These are phyloP conservation scores for Natrix natrix DNA, from an alignment of 2,797 vertebrate genomes.

Conservation along the genomic window DNA sequence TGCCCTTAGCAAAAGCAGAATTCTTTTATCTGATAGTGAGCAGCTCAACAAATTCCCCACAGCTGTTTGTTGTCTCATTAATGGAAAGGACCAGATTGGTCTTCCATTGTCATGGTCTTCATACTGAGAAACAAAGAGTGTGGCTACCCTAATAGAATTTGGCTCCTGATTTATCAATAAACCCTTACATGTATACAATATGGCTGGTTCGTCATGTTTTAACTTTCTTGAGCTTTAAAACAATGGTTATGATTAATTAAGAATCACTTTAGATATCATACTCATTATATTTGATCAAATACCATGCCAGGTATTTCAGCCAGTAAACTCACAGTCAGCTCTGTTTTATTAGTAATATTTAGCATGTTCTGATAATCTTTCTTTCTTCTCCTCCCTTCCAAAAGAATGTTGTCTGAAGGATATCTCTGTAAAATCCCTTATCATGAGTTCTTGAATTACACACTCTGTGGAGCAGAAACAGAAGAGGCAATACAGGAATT, in stretches of 20 bases:
- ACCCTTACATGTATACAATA: background rate
- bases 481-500: constrained; percentile 61
- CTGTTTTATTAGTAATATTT: background rate
- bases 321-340: background rate
- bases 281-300: background rate
- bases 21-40: background rate
- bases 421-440: constrained; percentile 73
- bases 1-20: background rate
- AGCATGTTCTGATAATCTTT: background rate
- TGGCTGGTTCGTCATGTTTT: background rate
- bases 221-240: background rate
- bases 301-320: background rate
- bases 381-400: constrained; percentile 32
- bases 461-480: constrained; percentile 40
- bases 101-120: background rate
- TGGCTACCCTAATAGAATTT: background rate
- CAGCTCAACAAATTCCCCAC: background rate
- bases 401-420: constrained; percentile 76
- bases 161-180: background rate
- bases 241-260: background rate
- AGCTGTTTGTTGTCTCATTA: background rate
- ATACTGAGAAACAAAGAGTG: background rate
- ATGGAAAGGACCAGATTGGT: background rate
- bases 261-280: background rate
- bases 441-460: constrained; percentile 45